These are phyloP conservation scores for Microctonus aethiopoides DNA, from an alignment of 2,888 invertebrate genomes.

Conservation along the genomic window DNA sequence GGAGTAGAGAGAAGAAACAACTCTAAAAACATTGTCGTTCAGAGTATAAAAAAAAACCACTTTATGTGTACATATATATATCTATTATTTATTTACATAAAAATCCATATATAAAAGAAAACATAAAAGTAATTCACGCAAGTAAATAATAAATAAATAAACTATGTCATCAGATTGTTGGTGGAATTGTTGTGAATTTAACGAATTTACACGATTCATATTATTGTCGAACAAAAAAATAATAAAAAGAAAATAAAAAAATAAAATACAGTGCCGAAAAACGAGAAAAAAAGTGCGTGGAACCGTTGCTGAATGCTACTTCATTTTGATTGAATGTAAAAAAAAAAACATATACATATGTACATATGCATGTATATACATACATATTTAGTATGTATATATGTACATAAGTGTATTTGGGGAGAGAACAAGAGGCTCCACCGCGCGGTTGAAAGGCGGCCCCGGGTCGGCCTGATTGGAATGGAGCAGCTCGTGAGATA, in stretches of 20 bases:
- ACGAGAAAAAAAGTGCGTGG: not conserved
- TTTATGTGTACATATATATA: no score
- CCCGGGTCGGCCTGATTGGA: not conserved
- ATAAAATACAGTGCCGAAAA: not conserved
- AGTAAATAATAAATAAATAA: not conserved
- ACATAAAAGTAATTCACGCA: not conserved
- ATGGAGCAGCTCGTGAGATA: conserved; percentile 8
- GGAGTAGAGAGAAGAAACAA: no score
- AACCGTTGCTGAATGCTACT: not conserved
- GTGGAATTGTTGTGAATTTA: not conserved
- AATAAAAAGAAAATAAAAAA: not conserved
- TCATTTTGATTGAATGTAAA: not conserved
- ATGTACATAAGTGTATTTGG: not conserved
- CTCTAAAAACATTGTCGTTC: no score
- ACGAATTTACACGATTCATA: not conserved
- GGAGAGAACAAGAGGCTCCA: conserved; percentile 20
- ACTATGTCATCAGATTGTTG: not conserved
- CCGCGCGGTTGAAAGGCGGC: conserved; percentile 23
- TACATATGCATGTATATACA: not conserved
- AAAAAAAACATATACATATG: not conserved
- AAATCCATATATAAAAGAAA: no score
- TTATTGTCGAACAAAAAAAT: not conserved
- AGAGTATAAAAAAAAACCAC: no score
- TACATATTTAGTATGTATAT: not conserved
- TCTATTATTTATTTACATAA: no score